Conservation (phyloP, 2,113 vertebrate species). For the Nicator chloris region DNA sequence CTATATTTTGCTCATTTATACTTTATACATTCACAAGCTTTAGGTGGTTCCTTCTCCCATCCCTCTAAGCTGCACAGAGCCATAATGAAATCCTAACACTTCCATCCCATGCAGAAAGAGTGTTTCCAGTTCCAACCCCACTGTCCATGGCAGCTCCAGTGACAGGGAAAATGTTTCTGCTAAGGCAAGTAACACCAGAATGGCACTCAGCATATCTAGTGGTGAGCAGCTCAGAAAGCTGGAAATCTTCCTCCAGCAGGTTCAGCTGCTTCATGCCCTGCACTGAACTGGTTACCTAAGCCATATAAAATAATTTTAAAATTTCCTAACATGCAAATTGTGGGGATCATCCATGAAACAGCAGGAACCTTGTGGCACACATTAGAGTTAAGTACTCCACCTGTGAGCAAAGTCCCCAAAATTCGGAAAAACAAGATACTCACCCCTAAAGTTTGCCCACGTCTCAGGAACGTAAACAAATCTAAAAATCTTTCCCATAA, state of each 20-base stretch:
- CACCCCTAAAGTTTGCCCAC: not conserved
- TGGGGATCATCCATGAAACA: not conserved
- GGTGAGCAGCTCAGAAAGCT: not conserved
- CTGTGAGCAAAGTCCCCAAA: not conserved
- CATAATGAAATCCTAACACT: not conserved
- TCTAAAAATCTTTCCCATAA: not conserved
- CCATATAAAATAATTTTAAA: not conserved
- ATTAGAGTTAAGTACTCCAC: not conserved
- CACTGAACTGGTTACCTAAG: not conserved
- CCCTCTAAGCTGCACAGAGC: not conserved
- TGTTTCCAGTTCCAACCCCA: not conserved
- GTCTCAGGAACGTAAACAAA: not conserved
- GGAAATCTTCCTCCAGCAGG: not conserved
- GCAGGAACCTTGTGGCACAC: not conserved
- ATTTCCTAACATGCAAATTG: not conserved
- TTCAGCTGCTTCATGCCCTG: not conserved
- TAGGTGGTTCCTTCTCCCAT: not conserved
- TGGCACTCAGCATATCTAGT: not conserved
- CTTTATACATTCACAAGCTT: not conserved
- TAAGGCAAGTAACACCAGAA: not conserved
- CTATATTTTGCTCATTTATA: not conserved
- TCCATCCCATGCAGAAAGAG: not conserved
- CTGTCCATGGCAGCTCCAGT: not conserved
- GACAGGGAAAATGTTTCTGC: not conserved
- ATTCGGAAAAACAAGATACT: not conserved